Evolutionary conservation across 2,113 vertebrate species (phyloP).

Genomic region (Beaufortia kweichowensis): DNA sequence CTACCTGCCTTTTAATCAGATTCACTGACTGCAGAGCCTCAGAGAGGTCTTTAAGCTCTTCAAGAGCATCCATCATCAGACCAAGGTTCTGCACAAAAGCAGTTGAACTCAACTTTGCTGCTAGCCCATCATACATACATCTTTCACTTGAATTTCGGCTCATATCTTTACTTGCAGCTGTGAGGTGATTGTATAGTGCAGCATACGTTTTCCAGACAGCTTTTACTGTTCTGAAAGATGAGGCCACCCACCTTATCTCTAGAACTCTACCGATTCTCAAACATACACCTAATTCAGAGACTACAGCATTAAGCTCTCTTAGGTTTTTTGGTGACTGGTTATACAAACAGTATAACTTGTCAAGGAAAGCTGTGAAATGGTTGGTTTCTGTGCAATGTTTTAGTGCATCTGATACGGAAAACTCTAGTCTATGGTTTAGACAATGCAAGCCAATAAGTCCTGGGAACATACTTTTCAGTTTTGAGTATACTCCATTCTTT

Average conservation of each 20-base stretch:
- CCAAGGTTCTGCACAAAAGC: slow-evolving; percentile 27
- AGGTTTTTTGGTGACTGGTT: neutral
- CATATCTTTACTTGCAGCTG: neutral
- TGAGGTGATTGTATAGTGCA: no score
- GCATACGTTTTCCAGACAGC: neutral
- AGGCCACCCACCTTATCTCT: slow-evolving; percentile 22
- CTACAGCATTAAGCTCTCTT: slow-evolving; percentile 4
- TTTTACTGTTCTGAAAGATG: slow-evolving; percentile 17
- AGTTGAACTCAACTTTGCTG: slow-evolving; percentile 16
- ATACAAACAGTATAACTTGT: slow-evolving; percentile 17
- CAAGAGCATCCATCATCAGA: slow-evolving; percentile 18
- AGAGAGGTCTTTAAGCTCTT: slow-evolving; percentile 36
- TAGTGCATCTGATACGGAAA: neutral
- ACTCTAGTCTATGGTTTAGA: neutral
- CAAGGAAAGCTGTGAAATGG: slow-evolving; percentile 18
- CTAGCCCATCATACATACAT: slow-evolving; percentile 24
- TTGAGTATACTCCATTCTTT: neutral
- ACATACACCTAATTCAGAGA: neutral
- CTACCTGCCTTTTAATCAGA: neutral
- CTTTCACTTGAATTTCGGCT: neutral
- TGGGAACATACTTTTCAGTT: neutral
- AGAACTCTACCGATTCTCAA: neutral
- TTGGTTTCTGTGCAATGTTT: slow-evolving; percentile 17
- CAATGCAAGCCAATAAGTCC: slow-evolving; percentile 13
- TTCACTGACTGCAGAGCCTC: slow-evolving; percentile 19